A percentile compares a stretch with the other conserved stretches of the same genome.
Conservation (phyloP, 2,888 invertebrate genomes). For the Erynnis tages region DNA sequence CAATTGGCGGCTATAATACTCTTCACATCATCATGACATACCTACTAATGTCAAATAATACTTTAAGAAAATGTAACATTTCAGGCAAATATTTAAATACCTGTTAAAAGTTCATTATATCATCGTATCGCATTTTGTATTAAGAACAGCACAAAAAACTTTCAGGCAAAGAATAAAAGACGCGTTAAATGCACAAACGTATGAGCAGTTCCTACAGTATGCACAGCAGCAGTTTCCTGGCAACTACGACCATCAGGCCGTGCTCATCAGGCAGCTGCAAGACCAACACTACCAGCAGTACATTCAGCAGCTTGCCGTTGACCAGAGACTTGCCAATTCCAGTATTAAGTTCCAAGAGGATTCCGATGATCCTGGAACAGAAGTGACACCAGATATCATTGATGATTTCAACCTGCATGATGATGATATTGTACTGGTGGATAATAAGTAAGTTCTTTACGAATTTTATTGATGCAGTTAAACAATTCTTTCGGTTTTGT, state of each 20-base stretch:
- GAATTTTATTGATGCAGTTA: not conserved
- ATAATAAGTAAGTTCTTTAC: conserved; percentile 59
- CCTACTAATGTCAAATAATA: too few species aligned
- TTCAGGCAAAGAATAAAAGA: conserved; percentile 96
- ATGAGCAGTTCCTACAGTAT: conserved; percentile 91
- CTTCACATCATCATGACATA: too few species aligned
- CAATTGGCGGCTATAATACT: too few species aligned
- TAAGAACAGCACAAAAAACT: too few species aligned
- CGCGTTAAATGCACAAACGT: conserved; percentile 97
- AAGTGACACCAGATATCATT: conserved; percentile 40
- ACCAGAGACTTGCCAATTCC: conserved; percentile 64
- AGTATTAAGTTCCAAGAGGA: conserved; percentile 51
- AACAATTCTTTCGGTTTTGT: too few species aligned
- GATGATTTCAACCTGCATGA: conserved; percentile 64
- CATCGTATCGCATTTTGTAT: too few species aligned
- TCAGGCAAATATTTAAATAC: too few species aligned
- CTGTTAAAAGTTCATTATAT: too few species aligned
- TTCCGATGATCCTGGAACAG: conserved; percentile 41
- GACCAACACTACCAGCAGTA: conserved; percentile 99
- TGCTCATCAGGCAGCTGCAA: conserved; percentile 96
- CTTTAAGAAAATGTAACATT: too few species aligned
- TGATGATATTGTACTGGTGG: conserved; percentile 41
- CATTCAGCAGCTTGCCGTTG: conserved; percentile 93
- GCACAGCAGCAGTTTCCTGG: conserved; percentile 96
- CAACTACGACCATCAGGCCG: conserved; percentile 94